A percentile compares a stretch with the other conserved stretches of the same genome.
Evolutionary conservation across 2,797 vertebrate species (phyloP).

Genomic region (Craterocephalus amniculus): DNA sequence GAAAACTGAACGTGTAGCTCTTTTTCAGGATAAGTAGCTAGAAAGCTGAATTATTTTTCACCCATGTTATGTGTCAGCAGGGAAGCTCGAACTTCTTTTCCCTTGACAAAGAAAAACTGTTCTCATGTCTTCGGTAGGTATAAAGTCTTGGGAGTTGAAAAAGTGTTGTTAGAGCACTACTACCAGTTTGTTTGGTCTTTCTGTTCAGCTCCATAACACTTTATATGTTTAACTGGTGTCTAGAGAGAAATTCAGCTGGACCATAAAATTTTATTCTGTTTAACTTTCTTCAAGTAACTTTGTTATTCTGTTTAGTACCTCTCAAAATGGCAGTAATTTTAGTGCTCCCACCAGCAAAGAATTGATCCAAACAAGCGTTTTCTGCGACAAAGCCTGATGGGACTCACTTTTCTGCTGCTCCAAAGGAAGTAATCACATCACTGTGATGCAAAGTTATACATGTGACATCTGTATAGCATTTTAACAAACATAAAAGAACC

Average conservation of each 20-base stretch:
- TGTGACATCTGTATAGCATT: too few relatives aligned
- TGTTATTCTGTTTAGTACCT: neutral
- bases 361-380: too few relatives aligned
- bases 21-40: too few relatives aligned
- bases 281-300: neutral
- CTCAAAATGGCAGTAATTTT: neutral
- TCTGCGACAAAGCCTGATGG: too few relatives aligned
- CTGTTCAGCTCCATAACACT: constrained; percentile 4
- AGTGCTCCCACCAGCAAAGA: too few relatives aligned
- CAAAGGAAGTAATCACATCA: too few relatives aligned
- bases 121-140: neutral
- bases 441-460: too few relatives aligned
- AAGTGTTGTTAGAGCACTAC: neutral
- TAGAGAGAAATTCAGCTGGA: constrained; percentile 1
- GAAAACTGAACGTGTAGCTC: neutral
- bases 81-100: neutral
- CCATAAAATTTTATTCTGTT: neutral
- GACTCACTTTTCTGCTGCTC: too few relatives aligned
- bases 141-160: neutral
- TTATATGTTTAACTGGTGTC: neutral
- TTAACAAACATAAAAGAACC: too few relatives aligned
- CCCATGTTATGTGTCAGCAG: neutral
- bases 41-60: neutral
- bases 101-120: neutral
- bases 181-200: neutral